These are phyloP conservation scores for Vulpes ferrilata DNA, from an alignment of 2,113 vertebrate species.

Conservation along the genomic window DNA sequence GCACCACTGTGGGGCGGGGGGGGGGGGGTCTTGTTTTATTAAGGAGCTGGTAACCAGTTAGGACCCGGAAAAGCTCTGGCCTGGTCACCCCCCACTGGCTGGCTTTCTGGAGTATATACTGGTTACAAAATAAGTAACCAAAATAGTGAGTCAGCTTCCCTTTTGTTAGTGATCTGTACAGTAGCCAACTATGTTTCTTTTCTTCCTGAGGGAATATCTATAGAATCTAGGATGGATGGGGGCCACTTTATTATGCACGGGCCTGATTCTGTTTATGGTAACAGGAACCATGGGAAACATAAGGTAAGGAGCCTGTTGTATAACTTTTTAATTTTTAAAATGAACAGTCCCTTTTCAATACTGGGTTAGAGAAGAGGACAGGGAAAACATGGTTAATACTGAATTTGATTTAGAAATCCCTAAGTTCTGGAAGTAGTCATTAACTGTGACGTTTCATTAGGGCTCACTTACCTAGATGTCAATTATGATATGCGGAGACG, in stretches of 20 bases:
- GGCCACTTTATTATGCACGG: not conserved
- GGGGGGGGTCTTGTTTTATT: not conserved
- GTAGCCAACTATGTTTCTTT: not conserved
- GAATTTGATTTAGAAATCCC: not conserved
- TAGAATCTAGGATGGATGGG: not conserved
- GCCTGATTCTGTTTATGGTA: not conserved
- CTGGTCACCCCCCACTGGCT: not conserved
- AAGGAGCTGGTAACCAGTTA: not conserved
- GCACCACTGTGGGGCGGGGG: too few relatives aligned
- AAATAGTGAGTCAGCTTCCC: not conserved
- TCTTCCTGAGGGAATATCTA: not conserved
- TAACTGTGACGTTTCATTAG: conserved; percentile 22
- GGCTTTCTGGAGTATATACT: not conserved
- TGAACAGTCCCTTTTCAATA: not conserved
- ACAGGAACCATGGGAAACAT: not conserved
- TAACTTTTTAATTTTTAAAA: not conserved
- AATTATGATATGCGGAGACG: not conserved
- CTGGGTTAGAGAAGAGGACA: not conserved
- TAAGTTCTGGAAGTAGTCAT: conserved; percentile 17
- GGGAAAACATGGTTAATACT: not conserved
- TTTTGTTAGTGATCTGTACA: not conserved
- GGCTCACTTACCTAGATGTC: not conserved
- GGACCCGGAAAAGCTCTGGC: not conserved
- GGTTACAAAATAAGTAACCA: not conserved
- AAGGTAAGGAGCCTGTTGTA: not conserved